phyloP scores from a whole-genome alignment of 2,888 invertebrate species.

The Lasioglossum malachurum region DNA sequence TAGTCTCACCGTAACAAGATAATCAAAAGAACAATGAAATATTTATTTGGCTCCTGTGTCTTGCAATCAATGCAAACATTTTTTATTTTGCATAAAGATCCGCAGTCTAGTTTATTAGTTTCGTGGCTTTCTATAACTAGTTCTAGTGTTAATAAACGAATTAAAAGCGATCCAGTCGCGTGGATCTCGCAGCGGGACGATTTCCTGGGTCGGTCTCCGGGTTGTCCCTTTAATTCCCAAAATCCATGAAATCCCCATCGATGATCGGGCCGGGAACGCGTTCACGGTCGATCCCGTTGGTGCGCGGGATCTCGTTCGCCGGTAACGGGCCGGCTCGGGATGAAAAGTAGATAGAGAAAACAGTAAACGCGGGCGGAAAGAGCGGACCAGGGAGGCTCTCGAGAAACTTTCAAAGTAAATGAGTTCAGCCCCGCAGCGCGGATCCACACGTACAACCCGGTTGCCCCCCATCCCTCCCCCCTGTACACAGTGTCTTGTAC shows the following conservation, averaged over 20 bases:
- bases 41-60: too few species aligned
- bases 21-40: too few species aligned
- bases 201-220: conserved; percentile 21
- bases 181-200: not conserved
- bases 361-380: conserved; percentile 48
- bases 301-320: conserved; percentile 53
- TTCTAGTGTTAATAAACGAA: not conserved
- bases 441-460: conserved; percentile 33
- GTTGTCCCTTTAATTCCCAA: conserved; percentile 38
- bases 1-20: too few species aligned
- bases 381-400: conserved; percentile 63
- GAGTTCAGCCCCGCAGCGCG: conserved; percentile 71
- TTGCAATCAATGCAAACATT: too few species aligned
- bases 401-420: conserved; percentile 76
- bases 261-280: conserved; percentile 41
- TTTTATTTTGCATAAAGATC: too few species aligned
- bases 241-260: conserved; percentile 54
- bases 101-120: not conserved
- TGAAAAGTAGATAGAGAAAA: conserved; percentile 58
- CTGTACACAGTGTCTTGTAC: conserved; percentile 37
- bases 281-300: conserved; percentile 54
- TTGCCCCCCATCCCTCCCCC: not conserved
- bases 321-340: conserved; percentile 42
- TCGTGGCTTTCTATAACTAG: not conserved
- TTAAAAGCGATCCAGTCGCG: not conserved